phyloP scores from a whole-genome alignment of 2,797 vertebrate genomes.

The Ptychobarbus kaznakovi region DNA sequence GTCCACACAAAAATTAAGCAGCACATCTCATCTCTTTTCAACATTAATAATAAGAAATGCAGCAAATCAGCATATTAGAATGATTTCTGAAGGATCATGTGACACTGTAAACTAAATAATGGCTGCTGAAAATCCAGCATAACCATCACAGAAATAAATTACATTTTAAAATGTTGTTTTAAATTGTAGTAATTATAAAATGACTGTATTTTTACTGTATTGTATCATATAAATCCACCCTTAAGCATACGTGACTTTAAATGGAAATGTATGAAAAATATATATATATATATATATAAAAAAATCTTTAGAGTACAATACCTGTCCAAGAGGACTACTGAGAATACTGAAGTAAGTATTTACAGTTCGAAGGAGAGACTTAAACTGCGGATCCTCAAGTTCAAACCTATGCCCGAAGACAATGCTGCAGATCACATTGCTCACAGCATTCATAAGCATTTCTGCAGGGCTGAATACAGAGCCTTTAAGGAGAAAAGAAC shows the following conservation, averaged over 20 bases:
- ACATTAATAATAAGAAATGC: background rate
- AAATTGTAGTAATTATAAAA: background rate
- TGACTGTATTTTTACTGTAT: too few species aligned
- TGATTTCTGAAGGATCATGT: background rate
- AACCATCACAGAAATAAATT: background rate
- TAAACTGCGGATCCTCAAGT: constrained; percentile 67
- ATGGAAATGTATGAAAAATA: background rate
- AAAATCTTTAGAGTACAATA: constrained; percentile 23
- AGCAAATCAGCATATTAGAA: background rate
- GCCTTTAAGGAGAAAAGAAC: constrained; percentile 40
- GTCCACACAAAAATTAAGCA: background rate
- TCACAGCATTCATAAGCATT: constrained; percentile 54
- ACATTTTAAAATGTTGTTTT: background rate
- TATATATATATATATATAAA: background rate
- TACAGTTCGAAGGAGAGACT: constrained; percentile 64
- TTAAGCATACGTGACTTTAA: background rate
- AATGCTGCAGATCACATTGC: constrained; percentile 72
- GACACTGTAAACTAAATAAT: background rate
- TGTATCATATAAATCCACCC: background rate
- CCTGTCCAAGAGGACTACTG: constrained; percentile 56
- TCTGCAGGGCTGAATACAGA: constrained; percentile 53
- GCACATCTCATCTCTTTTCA: too few species aligned
- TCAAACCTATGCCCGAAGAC: constrained; percentile 74
- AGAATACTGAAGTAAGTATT: constrained; percentile 56
- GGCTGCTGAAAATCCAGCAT: background rate